Conservation (phyloP, 2,113 vertebrate genomes). For the Xerus inauris region DNA sequence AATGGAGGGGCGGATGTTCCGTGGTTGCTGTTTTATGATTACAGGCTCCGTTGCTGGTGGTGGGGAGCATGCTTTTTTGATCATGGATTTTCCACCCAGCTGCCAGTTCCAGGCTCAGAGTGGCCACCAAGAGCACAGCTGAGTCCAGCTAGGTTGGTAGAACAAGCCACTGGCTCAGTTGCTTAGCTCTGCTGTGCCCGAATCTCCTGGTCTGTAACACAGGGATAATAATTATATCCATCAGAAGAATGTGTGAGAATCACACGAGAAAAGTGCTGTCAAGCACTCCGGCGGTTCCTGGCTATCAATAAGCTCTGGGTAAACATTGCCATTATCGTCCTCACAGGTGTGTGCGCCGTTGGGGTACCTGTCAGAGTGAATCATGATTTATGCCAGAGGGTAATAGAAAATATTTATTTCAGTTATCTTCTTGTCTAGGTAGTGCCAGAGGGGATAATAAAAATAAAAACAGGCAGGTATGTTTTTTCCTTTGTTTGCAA, state of each 20-base stretch:
- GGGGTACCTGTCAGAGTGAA: background rate
- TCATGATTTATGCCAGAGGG: background rate
- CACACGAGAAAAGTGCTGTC: background rate
- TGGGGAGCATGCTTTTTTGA: accelerated
- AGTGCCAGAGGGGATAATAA: background rate
- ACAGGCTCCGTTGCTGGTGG: accelerated
- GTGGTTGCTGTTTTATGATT: accelerated
- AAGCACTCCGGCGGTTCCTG: background rate
- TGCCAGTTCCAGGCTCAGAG: too few species aligned
- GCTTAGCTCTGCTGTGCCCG: background rate
- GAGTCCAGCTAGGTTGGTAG: too few species aligned
- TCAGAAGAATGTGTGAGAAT: background rate
- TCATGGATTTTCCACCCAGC: accelerated
- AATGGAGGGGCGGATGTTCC: background rate
- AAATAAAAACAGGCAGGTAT: conserved; percentile 33
- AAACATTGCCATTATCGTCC: background rate
- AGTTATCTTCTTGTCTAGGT: conserved; percentile 11
- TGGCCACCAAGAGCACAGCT: background rate
- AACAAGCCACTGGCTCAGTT: accelerated
- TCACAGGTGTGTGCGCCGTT: background rate
- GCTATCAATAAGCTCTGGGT: background rate
- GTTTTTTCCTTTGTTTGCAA: background rate
- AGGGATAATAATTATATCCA: background rate
- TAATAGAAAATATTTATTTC: conserved; percentile 35
- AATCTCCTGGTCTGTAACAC: accelerated